Conservation (phyloP, 1,140 invertebrate genomes). For the Neuroterus valhalla region DNA sequence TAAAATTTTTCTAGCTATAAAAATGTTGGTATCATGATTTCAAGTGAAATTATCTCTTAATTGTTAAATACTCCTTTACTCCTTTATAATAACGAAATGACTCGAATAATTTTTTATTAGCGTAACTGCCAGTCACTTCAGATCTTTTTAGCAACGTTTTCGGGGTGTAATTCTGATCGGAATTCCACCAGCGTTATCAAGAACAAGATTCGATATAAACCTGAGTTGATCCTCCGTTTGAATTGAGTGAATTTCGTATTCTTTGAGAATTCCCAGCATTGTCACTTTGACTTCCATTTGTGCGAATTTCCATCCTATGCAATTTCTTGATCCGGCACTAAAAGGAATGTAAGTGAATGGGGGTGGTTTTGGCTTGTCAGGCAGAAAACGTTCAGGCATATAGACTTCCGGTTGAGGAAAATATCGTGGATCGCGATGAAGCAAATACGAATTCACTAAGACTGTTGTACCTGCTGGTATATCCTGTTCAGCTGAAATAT, state of each 20-base stretch:
- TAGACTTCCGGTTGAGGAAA: slow-evolving; percentile 80
- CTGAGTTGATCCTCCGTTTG: slow-evolving; percentile 57
- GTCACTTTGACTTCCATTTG: slow-evolving; percentile 78
- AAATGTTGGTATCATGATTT: too few species aligned
- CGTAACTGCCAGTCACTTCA: slow-evolving; percentile 3
- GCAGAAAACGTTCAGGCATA: slow-evolving; percentile 79
- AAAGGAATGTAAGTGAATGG: slow-evolving; percentile 78
- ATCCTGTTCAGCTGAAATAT: slow-evolving; percentile 57
- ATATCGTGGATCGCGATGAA: slow-evolving; percentile 77
- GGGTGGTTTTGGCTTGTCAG: slow-evolving; percentile 68
- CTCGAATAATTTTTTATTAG: too few species aligned
- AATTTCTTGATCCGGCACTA: slow-evolving; percentile 77
- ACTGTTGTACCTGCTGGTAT: slow-evolving; percentile 64
- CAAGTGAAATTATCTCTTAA: too few species aligned
- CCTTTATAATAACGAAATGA: too few species aligned
- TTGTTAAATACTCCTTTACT: too few species aligned
- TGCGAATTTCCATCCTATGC: slow-evolving; percentile 76
- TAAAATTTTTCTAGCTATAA: too few species aligned
- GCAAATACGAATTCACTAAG: slow-evolving; percentile 62
- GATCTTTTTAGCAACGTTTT: background rate
- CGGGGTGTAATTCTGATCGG: slow-evolving; percentile 59
- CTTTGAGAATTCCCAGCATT: slow-evolving; percentile 74
- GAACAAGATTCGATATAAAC: slow-evolving; percentile 59
- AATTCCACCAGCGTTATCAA: slow-evolving; percentile 60
- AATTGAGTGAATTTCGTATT: slow-evolving; percentile 72